Evolutionary conservation across 2,888 invertebrate species (phyloP).

Genomic region (Drosophila affinis): DNA sequence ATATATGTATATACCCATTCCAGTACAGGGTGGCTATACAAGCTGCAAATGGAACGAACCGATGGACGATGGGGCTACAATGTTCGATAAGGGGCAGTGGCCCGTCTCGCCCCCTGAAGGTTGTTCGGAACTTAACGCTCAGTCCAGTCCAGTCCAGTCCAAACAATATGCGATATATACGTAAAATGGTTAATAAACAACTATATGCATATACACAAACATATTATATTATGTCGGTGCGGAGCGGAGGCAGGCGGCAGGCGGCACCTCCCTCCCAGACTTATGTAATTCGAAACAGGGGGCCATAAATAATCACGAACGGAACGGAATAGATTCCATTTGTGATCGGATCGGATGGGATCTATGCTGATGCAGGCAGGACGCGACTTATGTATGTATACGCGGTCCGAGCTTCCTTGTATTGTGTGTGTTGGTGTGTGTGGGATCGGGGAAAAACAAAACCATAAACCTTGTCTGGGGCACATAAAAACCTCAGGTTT

Average conservation of each 20-base stretch:
- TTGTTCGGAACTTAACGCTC: conserved; percentile 21
- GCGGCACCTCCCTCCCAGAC: background rate
- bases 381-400: conserved; percentile 68
- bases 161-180: conserved; percentile 35
- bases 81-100: conserved; percentile 42
- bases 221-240: conserved; percentile 18
- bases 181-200: conserved; percentile 12
- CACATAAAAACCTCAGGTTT: conserved; percentile 53
- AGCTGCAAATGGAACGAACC: conserved; percentile 9
- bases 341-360: conserved; percentile 14
- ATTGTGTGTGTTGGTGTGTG: conserved; percentile 14
- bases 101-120: conserved; percentile 37
- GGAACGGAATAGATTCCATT: conserved; percentile 40
- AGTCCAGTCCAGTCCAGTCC: conserved; percentile 8
- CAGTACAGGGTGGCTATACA: background rate
- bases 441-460: conserved; percentile 58
- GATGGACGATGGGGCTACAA: conserved; percentile 8
- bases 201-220: conserved; percentile 1
- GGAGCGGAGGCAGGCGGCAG: background rate
- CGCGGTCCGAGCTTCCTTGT: conserved; percentile 20
- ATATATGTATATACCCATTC: background rate
- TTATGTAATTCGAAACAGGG: conserved; percentile 41
- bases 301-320: conserved; percentile 37
- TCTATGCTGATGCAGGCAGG: conserved; percentile 54
- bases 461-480: conserved; percentile 76